Evolutionary conservation across 1,140 invertebrate genomes (phyloP).

Genomic region (Gryllus bimaculatus): DNA sequence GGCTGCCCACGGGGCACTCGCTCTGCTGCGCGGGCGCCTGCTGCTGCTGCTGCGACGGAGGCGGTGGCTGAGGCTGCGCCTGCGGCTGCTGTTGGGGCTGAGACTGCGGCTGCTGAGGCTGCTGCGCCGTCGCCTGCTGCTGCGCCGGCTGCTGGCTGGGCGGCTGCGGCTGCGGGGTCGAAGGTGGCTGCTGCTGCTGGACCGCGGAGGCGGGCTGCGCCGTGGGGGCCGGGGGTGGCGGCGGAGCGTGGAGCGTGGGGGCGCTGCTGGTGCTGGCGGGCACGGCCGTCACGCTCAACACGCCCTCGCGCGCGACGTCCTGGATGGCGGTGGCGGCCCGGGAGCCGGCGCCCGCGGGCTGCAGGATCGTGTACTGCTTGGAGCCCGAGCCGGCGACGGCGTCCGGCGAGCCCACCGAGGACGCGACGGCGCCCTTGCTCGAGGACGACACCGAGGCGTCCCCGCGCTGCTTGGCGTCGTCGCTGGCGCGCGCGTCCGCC

Average conservation of each 20-base stretch:
- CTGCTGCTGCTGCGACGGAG: constrained; percentile 35
- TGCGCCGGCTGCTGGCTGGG: constrained; percentile 24
- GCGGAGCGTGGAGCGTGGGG: constrained; percentile 26
- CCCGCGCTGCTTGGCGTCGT: background rate
- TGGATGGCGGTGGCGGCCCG: constrained; percentile 66
- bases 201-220: constrained; percentile 26
- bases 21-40: constrained; percentile 36
- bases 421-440: constrained; percentile 12
- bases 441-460: background rate
- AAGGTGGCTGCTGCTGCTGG: constrained; percentile 22
- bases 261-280: constrained; percentile 35
- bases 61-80: constrained; percentile 26
- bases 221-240: constrained; percentile 16
- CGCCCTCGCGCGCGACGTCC: constrained; percentile 56
- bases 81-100: constrained; percentile 26
- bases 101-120: constrained; percentile 26
- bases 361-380: constrained; percentile 73
- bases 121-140: constrained; percentile 22
- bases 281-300: constrained; percentile 53
- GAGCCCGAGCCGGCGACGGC: constrained; percentile 33
- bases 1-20: constrained; percentile 61
- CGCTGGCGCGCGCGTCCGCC: background rate
- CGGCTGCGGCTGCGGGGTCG: constrained; percentile 24
- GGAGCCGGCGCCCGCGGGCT: constrained; percentile 65
- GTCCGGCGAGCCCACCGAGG: constrained; percentile 40